These are phyloP conservation scores for Pandemis corylana DNA, from an alignment of 2,888 invertebrate genomes.

Conservation along the genomic window DNA sequence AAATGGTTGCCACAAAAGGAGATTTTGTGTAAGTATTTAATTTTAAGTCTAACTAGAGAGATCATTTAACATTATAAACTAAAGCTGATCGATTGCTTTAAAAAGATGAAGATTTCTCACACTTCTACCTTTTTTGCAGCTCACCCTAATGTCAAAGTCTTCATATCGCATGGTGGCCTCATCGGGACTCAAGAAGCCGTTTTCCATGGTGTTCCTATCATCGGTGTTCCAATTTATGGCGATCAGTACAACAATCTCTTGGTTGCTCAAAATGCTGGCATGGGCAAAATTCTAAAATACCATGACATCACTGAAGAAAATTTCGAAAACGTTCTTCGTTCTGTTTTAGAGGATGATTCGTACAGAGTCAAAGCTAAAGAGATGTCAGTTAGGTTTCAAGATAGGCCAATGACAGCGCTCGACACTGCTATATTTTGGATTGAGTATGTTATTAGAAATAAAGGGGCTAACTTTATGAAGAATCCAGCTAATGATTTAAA, in stretches of 20 bases:
- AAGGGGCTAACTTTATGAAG: conserved; percentile 80
- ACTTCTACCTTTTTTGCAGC: conserved; percentile 59
- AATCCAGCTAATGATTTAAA: conserved; percentile 76
- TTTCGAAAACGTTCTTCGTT: conserved; percentile 60
- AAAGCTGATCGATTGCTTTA: too few species aligned
- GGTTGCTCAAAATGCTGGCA: conserved; percentile 69
- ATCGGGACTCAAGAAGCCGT: conserved; percentile 87
- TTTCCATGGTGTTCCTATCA: conserved; percentile 84
- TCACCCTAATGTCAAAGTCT: conserved; percentile 84
- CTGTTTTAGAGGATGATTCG: conserved; percentile 68
- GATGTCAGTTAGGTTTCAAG: conserved; percentile 77
- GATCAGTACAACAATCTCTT: conserved; percentile 82
- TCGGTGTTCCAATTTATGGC: conserved; percentile 80
- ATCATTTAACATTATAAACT: neutral
- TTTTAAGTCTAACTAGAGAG: too few species aligned
- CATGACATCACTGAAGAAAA: conserved; percentile 72
- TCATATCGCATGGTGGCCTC: conserved; percentile 88
- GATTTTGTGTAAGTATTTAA: conserved; percentile 76
- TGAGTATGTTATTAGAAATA: conserved; percentile 84
- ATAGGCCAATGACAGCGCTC: conserved; percentile 79
- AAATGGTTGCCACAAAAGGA: conserved; percentile 90
- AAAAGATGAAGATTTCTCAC: too few species aligned
- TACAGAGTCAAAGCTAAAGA: conserved; percentile 66
- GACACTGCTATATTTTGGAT: conserved; percentile 84
- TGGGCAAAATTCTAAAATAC: conserved; percentile 72